Evolutionary conservation across 2,113 vertebrate species (phyloP), one percentile per base, ranked within the genome.

Genomic region (Casuarius casuarius): DNA sequence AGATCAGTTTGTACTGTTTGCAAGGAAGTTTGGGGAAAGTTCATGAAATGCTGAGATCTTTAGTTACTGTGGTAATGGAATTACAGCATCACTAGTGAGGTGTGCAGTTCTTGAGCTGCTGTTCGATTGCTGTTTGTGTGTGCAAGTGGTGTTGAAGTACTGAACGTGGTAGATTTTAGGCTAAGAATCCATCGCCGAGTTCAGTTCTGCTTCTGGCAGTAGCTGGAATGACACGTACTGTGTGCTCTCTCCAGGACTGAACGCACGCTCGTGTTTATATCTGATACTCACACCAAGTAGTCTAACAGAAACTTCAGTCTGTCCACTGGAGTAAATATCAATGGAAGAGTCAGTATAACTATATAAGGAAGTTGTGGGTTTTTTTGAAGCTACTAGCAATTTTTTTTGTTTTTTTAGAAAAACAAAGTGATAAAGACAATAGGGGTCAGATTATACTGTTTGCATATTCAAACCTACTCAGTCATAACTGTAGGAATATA

Each of bases 181-280:
- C 28, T 7, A 0, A 2, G 23, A 2, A 4, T 4, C 38, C 38
- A 44, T 91, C 0, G 1, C 70, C 77, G 82, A 75, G 82, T 82
- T 91, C 76, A 10, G 52, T 70, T 40, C 46, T 83, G 67, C 16
- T 4, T 8, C 72, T 81, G 84, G 44, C 44, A 17, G 31, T 22
- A 12, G 11, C 87, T 61, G 85, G 5, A 63, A 7, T 52, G 25
- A 2, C n/a, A 54, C 25, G 23, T 54, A 28, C 15, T 46, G 16
- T 4, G 42, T 0, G 4, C 67, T 83, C 38, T 59, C 51, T 19
- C 79, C 1, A 3, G 77, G 19, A 2, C 46, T 63, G 66, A 85
- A 23, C 44, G 59, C 33, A 20, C 22, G 35, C 9, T 25, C 62
- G 75, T 78, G 31, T 87, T 63, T 4, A 1, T 18, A 1, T 18